Conservation (phyloP, 2,113 vertebrate species). For the Crotalus viridis region DNA sequence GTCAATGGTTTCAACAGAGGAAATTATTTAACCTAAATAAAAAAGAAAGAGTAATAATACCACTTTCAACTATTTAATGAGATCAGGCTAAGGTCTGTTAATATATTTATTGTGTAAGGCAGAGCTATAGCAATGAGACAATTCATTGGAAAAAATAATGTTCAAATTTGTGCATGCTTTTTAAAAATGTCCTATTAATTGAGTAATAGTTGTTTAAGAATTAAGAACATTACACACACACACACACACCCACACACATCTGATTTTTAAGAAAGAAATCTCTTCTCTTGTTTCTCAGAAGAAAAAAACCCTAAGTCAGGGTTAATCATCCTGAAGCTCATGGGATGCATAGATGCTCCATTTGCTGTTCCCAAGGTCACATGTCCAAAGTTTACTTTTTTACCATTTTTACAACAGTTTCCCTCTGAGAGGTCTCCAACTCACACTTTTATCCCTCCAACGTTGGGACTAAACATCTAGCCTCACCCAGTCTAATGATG, state of each 20-base stretch:
- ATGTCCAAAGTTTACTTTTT: neutral
- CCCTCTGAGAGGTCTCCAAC: neutral
- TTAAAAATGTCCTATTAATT: neutral
- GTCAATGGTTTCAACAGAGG: neutral
- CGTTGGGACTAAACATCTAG: neutral
- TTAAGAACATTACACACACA: neutral
- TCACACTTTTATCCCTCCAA: neutral
- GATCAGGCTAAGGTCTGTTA: neutral
- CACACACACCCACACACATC: neutral
- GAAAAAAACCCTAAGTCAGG: neutral
- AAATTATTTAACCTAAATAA: neutral
- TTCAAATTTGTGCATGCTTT: neutral
- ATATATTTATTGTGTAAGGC: neutral
- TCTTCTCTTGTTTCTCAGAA: neutral
- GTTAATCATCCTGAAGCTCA: neutral
- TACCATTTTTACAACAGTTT: neutral
- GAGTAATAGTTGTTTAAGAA: neutral
- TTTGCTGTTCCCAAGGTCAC: neutral
- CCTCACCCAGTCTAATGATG: neutral
- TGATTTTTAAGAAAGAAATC: neutral
- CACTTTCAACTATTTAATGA: neutral
- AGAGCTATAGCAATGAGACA: neutral
- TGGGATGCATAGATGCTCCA: neutral
- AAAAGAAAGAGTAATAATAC: neutral
- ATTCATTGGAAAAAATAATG: neutral